phyloP scores from a whole-genome alignment of 1,140 invertebrate genomes.

The Paralvinella palmiformis region DNA sequence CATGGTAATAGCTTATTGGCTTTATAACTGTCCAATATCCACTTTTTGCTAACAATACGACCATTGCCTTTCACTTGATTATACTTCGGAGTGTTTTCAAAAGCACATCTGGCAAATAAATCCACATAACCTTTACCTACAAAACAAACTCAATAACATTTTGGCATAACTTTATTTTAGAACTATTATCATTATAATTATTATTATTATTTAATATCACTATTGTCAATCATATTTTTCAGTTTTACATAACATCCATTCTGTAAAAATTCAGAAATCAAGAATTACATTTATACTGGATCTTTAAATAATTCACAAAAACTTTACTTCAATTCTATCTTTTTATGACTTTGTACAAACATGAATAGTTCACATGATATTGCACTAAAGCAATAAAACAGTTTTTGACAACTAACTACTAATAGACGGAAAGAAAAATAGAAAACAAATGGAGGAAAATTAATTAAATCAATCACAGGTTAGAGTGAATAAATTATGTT shows the following conservation, averaged over 20 bases:
- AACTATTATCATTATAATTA: neutral
- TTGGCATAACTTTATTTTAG: neutral
- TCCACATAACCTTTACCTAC: neutral
- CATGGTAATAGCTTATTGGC: constrained; percentile 64
- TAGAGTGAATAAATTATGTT: neutral
- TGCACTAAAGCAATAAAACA: too few relatives aligned
- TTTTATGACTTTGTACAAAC: too few relatives aligned
- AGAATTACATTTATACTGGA: too few relatives aligned
- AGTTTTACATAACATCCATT: too few relatives aligned
- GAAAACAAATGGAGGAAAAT: neutral
- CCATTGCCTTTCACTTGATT: constrained; percentile 62
- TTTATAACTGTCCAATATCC: constrained; percentile 66
- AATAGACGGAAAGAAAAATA: neutral
- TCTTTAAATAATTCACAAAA: too few relatives aligned
- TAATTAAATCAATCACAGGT: neutral
- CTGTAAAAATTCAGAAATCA: too few relatives aligned
- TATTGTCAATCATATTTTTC: too few relatives aligned
- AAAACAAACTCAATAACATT: neutral
- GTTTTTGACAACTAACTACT: neutral
- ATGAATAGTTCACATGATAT: too few relatives aligned
- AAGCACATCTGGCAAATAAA: constrained; percentile 65
- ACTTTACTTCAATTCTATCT: too few relatives aligned
- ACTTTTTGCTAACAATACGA: constrained; percentile 67
- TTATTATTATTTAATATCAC: neutral
- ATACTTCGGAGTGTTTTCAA: constrained; percentile 81